Evolutionary conservation across 2,888 invertebrate species (phyloP), one percentile per base, ranked within the genome.

Genomic region (Abrostola triplasia): DNA sequence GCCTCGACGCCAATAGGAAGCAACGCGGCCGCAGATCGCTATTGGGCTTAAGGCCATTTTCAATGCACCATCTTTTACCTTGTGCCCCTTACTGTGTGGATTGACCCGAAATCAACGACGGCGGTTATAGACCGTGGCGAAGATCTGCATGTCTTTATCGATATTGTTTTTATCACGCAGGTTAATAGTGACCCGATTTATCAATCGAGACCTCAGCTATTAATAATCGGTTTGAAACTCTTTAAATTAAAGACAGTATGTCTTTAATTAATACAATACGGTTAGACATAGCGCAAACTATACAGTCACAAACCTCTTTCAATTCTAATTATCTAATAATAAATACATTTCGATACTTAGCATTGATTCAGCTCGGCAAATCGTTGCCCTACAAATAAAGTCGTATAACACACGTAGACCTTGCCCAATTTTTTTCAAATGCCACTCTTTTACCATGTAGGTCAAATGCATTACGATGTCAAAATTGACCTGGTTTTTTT

Each of bases 31-130:
- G 85, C 90, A 92, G 90, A 91, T 91, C 85, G 93, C 93, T 94
- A 94, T 94, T 94, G 93, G 93, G 93, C 92, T 90, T 94, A 93
- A 94, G 94, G 94, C 90, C 94, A 87, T 90, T 92, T 90, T 93
- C 93, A 94, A 94, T 94, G 94, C 93, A 94, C 94, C 94, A 94
- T 94, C 94, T 94, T 93, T 94, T 92, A 92, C 94, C 94, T 94
- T 94, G 94, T 94, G 90, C 94, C 88, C 92, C 93, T 94, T 94
- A 92, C 86, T 83, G 84, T 84, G 86, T 85, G 81, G 87, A 88
- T 84, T 92, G 93, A 93, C 92, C 94, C 91, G 87, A 92, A 93
- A 92, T 86, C 79, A 70, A 70, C 79, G 79, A 74, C 76, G 72
- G 73, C 76, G 67, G 78, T 78, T 80, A 78, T 82, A 81, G 76